Evolutionary conservation across 2,797 vertebrate species (phyloP).

Genomic region (Pipistrellus pygmaeus): DNA sequence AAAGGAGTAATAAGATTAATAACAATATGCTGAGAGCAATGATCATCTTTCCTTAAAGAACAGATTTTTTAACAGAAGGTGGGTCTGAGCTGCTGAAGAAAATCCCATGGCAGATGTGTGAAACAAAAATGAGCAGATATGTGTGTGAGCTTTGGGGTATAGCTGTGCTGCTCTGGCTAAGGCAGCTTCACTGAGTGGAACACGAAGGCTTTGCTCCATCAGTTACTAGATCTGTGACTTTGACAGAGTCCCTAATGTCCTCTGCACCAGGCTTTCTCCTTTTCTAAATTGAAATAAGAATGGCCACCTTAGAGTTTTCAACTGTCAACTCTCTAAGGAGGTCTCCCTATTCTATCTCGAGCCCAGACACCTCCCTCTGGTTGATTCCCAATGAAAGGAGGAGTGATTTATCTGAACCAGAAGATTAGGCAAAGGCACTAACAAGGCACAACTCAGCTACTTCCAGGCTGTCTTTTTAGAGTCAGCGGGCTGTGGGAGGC

Average conservation of each 20-base stretch:
- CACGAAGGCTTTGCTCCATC: background rate
- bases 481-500: background rate
- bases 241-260: background rate
- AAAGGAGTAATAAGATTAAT: background rate
- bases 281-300: constrained; percentile 40
- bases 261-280: background rate
- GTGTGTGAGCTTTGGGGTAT: background rate
- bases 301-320: background rate
- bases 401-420: background rate
- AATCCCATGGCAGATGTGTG: background rate
- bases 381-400: background rate
- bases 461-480: background rate
- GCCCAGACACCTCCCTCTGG: background rate
- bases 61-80: constrained; percentile 27
- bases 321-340: background rate
- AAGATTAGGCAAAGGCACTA: background rate
- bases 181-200: background rate
- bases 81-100: background rate
- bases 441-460: background rate
- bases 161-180: background rate
- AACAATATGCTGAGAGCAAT: constrained; percentile 9
- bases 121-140: background rate
- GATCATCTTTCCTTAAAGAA: constrained; percentile 9
- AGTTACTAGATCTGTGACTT: background rate
- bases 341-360: background rate